phyloP scores from a whole-genome alignment of 92 coral and sea anemone genomes.

The Chrysogorgia sp. region DNA sequence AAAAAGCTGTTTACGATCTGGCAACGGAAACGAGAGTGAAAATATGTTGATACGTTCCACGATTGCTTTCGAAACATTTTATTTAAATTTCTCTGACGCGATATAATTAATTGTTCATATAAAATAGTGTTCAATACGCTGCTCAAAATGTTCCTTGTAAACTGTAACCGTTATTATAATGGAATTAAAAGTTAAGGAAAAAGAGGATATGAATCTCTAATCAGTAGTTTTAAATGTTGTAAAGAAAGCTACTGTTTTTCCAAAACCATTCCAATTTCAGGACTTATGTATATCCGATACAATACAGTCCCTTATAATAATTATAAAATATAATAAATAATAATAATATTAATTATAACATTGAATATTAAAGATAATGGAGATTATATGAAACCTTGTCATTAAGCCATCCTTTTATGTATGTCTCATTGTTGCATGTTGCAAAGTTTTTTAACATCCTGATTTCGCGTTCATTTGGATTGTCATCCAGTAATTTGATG shows the following conservation, averaged over 20 bases:
- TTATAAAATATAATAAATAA: neutral
- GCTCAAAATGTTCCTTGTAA: too few species aligned
- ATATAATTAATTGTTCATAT: neutral
- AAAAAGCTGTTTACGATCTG: slow-evolving; percentile 13
- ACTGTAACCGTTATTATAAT: too few species aligned
- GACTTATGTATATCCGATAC: too few species aligned
- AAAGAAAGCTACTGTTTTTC: too few species aligned
- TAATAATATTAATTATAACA: neutral
- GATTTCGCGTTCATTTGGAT: neutral
- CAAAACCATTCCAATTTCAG: too few species aligned
- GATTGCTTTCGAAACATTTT: neutral
- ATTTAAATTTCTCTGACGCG: neutral
- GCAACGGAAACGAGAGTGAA: neutral
- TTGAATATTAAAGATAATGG: neutral
- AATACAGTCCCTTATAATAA: neutral
- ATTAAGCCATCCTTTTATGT: slow-evolving; percentile 9
- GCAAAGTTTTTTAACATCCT: neutral
- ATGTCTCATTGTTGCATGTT: neutral
- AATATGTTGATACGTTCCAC: too few species aligned
- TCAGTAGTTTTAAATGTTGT: too few species aligned
- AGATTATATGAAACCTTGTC: too few species aligned
- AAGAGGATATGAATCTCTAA: too few species aligned
- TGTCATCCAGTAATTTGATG: neutral
- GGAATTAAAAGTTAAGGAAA: too few species aligned
- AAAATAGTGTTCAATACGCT: too few species aligned